Conservation (phyloP, 1,140 invertebrate species). For the Panonychus citri region DNA sequence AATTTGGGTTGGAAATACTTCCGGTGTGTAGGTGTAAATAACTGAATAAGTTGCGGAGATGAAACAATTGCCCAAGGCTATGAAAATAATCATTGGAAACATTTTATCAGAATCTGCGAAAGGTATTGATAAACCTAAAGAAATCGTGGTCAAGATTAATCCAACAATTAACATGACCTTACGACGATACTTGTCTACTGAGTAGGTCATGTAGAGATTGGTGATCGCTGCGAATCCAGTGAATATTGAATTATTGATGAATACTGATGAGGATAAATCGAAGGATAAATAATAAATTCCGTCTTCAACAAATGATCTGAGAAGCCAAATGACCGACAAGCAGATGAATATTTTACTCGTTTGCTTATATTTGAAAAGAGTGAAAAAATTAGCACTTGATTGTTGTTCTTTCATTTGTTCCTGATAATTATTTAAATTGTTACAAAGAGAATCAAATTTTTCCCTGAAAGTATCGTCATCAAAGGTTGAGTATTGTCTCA, state of each 20-base stretch:
- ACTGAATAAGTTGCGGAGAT: conserved; percentile 54
- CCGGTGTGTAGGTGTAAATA: conserved; percentile 52
- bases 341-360: not conserved
- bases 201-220: not conserved
- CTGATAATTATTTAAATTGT: not conserved
- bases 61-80: conserved; percentile 54
- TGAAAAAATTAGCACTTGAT: conserved; percentile 2
- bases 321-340: conserved; percentile 24
- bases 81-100: conserved; percentile 36
- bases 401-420: not conserved
- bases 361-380: not conserved
- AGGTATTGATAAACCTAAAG: not conserved
- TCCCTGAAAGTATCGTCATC: not conserved
- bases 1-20: conserved; percentile 48
- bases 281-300: conserved; percentile 45
- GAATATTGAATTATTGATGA: not conserved
- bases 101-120: not conserved
- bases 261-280: not conserved
- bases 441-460: not conserved
- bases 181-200: not conserved
- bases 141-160: not conserved
- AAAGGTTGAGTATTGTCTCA: not conserved
- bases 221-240: not conserved
- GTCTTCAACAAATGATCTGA: conserved; percentile 55
- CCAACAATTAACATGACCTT: not conserved